phyloP scores from a whole-genome alignment of 2,113 vertebrate species.

The Ctenomys sociabilis region DNA sequence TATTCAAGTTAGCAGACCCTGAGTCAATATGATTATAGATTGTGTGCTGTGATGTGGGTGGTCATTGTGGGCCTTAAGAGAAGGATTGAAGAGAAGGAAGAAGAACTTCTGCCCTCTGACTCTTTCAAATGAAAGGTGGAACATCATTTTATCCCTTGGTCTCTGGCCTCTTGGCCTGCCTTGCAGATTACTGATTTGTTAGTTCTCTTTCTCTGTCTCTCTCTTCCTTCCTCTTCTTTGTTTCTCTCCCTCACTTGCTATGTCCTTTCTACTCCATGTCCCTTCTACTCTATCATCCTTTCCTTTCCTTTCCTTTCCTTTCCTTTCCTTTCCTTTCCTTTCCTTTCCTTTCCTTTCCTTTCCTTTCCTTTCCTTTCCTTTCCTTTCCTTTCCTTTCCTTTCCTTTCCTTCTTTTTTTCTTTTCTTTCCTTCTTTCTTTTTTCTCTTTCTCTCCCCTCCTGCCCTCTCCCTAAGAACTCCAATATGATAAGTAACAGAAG shows the following conservation, averaged over 20 bases:
- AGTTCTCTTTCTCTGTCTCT: background rate
- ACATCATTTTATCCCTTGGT: background rate
- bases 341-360: background rate
- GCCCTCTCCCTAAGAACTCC: background rate
- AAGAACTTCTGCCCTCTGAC: background rate
- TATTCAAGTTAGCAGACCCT: constrained; percentile 46
- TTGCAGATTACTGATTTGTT: background rate
- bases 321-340: too few relatives aligned
- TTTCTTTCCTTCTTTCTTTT: background rate
- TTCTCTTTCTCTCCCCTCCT: background rate
- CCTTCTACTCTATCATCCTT: background rate
- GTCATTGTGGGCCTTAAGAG: background rate
- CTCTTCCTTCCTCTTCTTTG: background rate
- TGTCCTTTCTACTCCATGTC: background rate
- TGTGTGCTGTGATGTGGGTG: background rate
- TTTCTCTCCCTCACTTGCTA: background rate
- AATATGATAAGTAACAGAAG: background rate
- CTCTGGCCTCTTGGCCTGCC: background rate
- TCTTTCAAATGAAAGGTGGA: background rate
- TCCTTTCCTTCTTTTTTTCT: too few relatives aligned
- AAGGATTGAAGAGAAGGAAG: background rate
- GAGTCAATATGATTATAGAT: background rate
- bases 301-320: background rate
- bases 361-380: background rate
- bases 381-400: background rate